A percentile compares a stretch with the other conserved stretches of the same genome.
Evolutionary conservation across 2,888 invertebrate genomes (phyloP).

Genomic region (Fragum sueziense): DNA sequence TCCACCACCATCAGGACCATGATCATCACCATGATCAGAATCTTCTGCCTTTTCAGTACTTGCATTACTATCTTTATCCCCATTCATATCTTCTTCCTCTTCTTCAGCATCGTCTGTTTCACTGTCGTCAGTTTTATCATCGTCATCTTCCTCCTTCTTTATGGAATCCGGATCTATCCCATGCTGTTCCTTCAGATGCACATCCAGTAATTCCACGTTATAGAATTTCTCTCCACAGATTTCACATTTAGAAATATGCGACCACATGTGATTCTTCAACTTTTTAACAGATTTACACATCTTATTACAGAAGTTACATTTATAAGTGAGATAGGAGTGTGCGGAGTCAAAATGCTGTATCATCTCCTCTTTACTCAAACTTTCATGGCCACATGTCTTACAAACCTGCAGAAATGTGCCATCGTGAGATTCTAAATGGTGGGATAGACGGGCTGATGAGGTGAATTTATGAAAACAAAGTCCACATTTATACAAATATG

Average conservation of each 20-base stretch:
- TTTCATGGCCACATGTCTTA: conserved; percentile 12
- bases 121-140: background rate
- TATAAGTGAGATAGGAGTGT: background rate
- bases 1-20: background rate
- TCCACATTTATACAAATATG: conserved; percentile 58
- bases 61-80: conserved; percentile 13
- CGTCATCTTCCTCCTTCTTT: background rate
- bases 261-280: conserved; percentile 15
- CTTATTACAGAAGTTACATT: conserved; percentile 12
- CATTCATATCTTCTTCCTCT: background rate
- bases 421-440: conserved; percentile 38
- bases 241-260: background rate
- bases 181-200: background rate
- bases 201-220: background rate
- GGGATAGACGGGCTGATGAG: conserved; percentile 16
- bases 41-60: too few relatives aligned
- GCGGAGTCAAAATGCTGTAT: background rate
- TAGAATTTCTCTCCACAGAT: conserved; percentile 13
- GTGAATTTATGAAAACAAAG: conserved; percentile 61
- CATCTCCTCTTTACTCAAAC: background rate
- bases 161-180: background rate
- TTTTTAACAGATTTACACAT: background rate
- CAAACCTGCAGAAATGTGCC: conserved; percentile 33
- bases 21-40: too few relatives aligned
- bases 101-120: background rate